Evolutionary conservation across 1,140 invertebrate genomes (phyloP).

Genomic region (Zaprionus inermis): DNA sequence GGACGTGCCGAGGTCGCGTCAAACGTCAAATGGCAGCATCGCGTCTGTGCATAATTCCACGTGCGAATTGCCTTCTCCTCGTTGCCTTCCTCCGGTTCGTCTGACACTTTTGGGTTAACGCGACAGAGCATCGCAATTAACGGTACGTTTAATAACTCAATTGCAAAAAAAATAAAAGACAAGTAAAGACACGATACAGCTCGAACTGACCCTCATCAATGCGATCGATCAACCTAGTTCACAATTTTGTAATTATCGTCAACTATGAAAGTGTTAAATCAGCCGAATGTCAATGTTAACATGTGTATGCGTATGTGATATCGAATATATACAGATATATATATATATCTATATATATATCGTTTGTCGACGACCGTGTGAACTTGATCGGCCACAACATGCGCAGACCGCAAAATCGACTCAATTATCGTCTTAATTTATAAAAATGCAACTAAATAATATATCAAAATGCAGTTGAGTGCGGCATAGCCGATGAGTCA

Average conservation of each 20-base stretch:
- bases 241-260: constrained; percentile 64
- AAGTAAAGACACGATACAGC: neutral
- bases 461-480: neutral
- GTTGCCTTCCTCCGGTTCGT: neutral
- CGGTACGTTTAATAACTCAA: constrained; percentile 76
- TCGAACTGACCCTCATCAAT: constrained; percentile 61
- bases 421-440: constrained; percentile 69
- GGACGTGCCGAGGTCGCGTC: constrained; percentile 53
- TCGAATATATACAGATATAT: constrained; percentile 12
- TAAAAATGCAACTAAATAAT: constrained; percentile 19
- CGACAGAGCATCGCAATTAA: constrained; percentile 71
- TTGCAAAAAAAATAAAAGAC: constrained; percentile 36
- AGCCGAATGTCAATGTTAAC: constrained; percentile 33
- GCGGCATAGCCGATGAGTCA: neutral
- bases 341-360: constrained; percentile 22
- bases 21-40: constrained; percentile 28
- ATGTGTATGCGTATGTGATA: neutral
- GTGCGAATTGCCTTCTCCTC: constrained; percentile 36
- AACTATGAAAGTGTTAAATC: constrained; percentile 63
- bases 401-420: constrained; percentile 49
- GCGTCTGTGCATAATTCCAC: constrained; percentile 50
- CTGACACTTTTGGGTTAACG: constrained; percentile 77
- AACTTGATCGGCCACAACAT: constrained; percentile 72
- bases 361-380: constrained; percentile 43
- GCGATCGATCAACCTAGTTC: constrained; percentile 21